These are phyloP conservation scores for Addax nasomaculatus DNA, from an alignment of 2,113 vertebrate species.

Conservation along the genomic window DNA sequence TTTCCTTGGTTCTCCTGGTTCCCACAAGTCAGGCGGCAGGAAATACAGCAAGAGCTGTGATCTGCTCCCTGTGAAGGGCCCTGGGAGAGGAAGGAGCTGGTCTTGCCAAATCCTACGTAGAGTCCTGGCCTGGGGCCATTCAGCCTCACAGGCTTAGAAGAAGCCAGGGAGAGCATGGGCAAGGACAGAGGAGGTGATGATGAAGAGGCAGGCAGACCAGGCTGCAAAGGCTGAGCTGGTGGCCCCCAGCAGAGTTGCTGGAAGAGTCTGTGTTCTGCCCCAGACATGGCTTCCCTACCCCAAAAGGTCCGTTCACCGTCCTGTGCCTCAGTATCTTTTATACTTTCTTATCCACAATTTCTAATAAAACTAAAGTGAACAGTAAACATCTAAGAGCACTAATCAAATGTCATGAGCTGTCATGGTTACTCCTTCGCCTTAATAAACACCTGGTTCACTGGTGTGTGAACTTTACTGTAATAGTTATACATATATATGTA, in stretches of 20 bases:
- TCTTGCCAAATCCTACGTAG: background rate
- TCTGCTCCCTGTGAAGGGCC: background rate
- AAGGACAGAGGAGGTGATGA: background rate
- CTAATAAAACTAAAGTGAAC: background rate
- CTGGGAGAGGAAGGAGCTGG: background rate
- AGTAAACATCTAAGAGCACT: background rate
- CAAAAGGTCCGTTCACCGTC: background rate
- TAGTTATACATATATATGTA: background rate
- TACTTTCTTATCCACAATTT: background rate
- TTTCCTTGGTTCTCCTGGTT: background rate
- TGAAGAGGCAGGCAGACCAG: background rate
- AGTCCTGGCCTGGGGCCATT: background rate
- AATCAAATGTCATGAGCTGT: background rate
- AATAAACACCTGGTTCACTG: background rate
- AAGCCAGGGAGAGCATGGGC: background rate
- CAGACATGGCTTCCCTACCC: background rate
- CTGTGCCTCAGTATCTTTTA: background rate
- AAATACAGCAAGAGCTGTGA: background rate
- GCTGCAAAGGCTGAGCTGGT: background rate
- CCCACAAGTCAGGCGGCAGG: background rate
- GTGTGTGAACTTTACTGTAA: background rate
- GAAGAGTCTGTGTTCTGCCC: background rate
- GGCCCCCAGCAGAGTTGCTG: background rate
- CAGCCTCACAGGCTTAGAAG: background rate
- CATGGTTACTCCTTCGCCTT: background rate